Percentiles rank a stretch among this genome's conserved stretches.
Evolutionary conservation across 2,797 vertebrate genomes (phyloP).

Genomic region (Neoniphon sammara): DNA sequence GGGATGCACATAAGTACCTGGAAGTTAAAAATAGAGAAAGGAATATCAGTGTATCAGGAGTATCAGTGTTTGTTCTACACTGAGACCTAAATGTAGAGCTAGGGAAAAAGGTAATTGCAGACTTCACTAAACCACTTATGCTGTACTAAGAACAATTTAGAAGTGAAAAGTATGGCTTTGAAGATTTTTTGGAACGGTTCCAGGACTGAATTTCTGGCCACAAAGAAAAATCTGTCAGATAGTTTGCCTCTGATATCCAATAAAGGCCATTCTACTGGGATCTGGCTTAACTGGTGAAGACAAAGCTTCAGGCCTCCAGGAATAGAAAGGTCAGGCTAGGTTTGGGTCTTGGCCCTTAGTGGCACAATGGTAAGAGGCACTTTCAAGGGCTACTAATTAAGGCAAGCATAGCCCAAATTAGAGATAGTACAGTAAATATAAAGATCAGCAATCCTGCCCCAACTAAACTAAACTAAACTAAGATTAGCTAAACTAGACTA

Average conservation of each 20-base stretch:
- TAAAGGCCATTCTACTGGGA: neutral
- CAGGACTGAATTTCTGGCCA: neutral
- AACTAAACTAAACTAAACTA: neutral
- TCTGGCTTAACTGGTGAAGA: too few species aligned
- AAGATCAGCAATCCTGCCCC: neutral
- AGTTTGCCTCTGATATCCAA: neutral
- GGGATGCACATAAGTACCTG: constrained; percentile 3
- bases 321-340: neutral
- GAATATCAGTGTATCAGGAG: neutral
- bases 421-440: neutral
- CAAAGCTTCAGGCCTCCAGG: neutral
- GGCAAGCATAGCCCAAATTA: neutral
- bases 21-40: neutral
- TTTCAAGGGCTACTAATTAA: neutral
- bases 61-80: constrained; percentile 8
- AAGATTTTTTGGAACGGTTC: constrained; percentile 6
- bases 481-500: neutral
- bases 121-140: neutral
- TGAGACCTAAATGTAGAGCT: neutral
- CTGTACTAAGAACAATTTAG: neutral
- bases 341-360: neutral
- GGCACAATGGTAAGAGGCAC: neutral
- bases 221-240: neutral
- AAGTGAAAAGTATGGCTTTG: constrained; percentile 1
- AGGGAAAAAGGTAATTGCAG: neutral